Evolutionary conservation across 2,113 vertebrate genomes (phyloP).

Genomic region (Oncorhynchus tshawytscha): DNA sequence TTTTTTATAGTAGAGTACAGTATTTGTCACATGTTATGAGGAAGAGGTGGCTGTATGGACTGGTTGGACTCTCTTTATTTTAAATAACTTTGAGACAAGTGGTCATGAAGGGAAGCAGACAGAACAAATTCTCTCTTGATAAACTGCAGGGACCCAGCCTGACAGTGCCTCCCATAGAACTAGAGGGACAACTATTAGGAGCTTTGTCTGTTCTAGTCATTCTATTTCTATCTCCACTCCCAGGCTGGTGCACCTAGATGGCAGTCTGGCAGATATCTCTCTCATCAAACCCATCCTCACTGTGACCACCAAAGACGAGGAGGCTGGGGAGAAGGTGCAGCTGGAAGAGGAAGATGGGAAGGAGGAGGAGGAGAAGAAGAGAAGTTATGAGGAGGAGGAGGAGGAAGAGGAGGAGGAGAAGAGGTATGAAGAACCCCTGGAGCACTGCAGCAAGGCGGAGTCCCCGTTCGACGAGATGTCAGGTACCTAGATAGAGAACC

Average conservation of each 20-base stretch:
- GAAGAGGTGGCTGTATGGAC: too few species aligned
- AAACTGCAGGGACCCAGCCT: too few species aligned
- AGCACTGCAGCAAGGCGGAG: neutral
- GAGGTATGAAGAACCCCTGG: neutral
- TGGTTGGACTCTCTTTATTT: too few species aligned
- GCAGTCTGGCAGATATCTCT: constrained; percentile 87
- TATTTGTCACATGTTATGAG: too few species aligned
- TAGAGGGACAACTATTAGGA: too few species aligned
- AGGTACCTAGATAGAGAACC: constrained; percentile 11
- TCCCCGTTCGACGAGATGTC: neutral
- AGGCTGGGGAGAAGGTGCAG: constrained; percentile 51
- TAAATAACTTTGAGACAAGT: too few species aligned
- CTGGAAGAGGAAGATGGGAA: constrained; percentile 53
- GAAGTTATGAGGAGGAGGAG: constrained; percentile 6
- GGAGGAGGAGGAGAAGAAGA: constrained; percentile 52
- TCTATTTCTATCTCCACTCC: constrained; percentile 33
- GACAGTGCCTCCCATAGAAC: too few species aligned
- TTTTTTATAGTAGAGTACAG: too few species aligned
- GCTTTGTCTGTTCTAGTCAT: too few species aligned
- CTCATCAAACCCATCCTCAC: constrained; percentile 74
- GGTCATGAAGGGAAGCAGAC: too few species aligned
- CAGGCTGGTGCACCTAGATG: constrained; percentile 91
- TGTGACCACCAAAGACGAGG: constrained; percentile 62
- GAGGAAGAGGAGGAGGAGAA: neutral
- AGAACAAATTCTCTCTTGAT: too few species aligned